Evolutionary conservation across 2,113 vertebrate species (phyloP), one percentile per base, ranked within the genome.

Genomic region (Tachysurus fulvidraco): DNA sequence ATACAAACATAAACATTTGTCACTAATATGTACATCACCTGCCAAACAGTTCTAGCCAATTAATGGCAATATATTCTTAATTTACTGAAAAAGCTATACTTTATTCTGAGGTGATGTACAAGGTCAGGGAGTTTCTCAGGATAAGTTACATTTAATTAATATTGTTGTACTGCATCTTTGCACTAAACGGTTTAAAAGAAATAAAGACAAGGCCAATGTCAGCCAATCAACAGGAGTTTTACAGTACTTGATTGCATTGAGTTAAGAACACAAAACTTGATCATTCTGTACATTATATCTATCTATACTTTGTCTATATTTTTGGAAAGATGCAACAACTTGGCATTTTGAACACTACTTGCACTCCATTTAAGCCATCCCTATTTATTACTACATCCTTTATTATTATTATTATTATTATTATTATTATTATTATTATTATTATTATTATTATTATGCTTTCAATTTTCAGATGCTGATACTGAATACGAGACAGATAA

Each of bases 391-490:
- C 36, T 19, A 36, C 46, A 50, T 50, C 46, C 46, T 69, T 30
- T n/a, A 19, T 41, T 36, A 19, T 71, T 80, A 41, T 62, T 9
- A 62, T 71, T 60, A 50, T 64, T 23, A 55, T 81, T 8, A 11
- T 59, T 69, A 12, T 36, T 28, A 44, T 83, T 28, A 10, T 19
- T 71, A 13, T 30, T 85, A 11, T 21, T n/a, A 17, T 71, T 55
- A 21, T 59, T 67, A 54, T 50, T 11, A 23, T 41, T 55, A 28
- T 12, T 77, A 50, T 50, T 52, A 46, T 52, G 8, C 4, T 57
- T 60, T 73, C 23, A n/a, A 78, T 62, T 88, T 80, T 21, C 74
- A 89, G 89, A 74, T 57, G 84, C 54, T 83, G 46, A 64, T 19
- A 62, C 67, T 23, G 76, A 41, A 13, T 11, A 76, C 17, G 52